phyloP scores from a whole-genome alignment of 2,888 invertebrate genomes.

The Neoitamus cyanurus region DNA sequence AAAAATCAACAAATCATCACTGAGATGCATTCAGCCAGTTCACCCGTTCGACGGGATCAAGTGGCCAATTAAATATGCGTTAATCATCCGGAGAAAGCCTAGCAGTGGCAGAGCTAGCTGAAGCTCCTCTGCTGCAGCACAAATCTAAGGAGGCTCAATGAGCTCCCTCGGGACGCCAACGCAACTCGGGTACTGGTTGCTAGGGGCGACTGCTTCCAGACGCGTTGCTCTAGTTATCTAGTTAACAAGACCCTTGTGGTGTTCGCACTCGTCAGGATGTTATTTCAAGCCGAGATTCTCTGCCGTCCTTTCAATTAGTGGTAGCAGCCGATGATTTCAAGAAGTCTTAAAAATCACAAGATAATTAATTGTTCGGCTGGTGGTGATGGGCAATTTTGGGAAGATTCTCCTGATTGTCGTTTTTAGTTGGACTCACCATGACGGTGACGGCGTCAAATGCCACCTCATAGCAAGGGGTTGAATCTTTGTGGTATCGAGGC shows the following conservation, averaged over 20 bases:
- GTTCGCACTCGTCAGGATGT: background rate
- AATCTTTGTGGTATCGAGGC: no score
- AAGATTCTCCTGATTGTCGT: no score
- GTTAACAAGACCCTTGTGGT: background rate
- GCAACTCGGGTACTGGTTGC: background rate
- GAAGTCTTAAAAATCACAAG: background rate
- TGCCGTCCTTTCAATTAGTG: background rate
- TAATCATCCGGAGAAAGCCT: slow-evolving; percentile 14
- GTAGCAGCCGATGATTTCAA: background rate
- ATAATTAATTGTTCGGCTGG: background rate
- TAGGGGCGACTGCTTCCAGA: background rate
- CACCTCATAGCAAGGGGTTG: no score
- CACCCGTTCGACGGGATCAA: slow-evolving; percentile 21
- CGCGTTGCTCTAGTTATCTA: background rate
- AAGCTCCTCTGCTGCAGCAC: background rate
- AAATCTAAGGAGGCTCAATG: background rate
- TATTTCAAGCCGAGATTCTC: background rate
- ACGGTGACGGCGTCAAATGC: no score
- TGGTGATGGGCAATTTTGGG: background rate
- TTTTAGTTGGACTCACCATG: no score
- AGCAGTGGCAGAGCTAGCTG: background rate
- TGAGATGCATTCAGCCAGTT: slow-evolving; percentile 7
- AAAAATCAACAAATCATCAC: slow-evolving; percentile 28
- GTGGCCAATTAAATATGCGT: slow-evolving; percentile 37
- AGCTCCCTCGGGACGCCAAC: background rate